phyloP scores from a whole-genome alignment of 2,113 vertebrate species.

The Passer montanus region DNA sequence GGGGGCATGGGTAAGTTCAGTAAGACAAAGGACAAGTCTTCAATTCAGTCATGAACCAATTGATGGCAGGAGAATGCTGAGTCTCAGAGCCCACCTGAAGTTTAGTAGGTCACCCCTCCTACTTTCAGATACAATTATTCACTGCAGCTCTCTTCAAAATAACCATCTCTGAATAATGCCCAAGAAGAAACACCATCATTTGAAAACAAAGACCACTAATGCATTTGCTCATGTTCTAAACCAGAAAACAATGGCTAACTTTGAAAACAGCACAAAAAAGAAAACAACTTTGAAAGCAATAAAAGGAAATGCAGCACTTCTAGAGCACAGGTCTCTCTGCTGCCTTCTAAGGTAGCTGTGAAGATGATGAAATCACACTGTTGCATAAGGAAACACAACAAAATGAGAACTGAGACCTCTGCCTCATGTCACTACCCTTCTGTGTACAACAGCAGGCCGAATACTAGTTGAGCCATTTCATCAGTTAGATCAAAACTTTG shows the following conservation, averaged over 20 bases:
- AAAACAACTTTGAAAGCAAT: neutral
- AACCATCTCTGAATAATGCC: neutral
- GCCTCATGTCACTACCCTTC: neutral
- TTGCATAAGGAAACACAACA: neutral
- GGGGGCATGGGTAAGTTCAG: neutral
- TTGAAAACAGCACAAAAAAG: neutral
- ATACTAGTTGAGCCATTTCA: neutral
- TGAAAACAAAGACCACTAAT: neutral
- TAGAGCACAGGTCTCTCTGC: neutral
- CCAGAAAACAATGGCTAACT: neutral
- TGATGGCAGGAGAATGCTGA: fast-evolving
- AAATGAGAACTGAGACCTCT: neutral
- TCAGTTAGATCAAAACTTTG: neutral
- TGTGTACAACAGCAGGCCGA: neutral
- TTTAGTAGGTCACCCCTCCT: neutral
- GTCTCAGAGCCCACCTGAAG: neutral
- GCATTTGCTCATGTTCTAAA: neutral
- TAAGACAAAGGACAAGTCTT: neutral
- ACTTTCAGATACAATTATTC: neutral
- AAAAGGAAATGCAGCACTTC: neutral
- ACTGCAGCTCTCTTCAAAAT: neutral
- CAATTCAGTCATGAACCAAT: neutral
- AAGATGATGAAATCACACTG: neutral
- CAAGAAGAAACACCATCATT: neutral
- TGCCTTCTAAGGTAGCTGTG: neutral